Evolutionary conservation across 2,888 invertebrate species (phyloP).

Genomic region (Lasioglossum leucozonium): DNA sequence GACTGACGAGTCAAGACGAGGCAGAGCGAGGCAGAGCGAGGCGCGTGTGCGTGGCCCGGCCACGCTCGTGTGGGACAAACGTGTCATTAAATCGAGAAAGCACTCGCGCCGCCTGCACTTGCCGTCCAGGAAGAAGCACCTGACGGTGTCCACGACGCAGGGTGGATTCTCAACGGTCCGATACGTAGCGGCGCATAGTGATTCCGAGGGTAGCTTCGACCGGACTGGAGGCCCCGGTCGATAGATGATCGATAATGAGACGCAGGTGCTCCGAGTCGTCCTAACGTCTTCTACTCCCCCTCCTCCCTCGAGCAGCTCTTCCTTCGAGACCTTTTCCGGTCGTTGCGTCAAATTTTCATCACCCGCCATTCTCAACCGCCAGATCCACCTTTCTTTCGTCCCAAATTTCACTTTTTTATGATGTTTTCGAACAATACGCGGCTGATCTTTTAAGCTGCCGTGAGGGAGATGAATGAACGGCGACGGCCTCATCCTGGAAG

Average conservation of each 20-base stretch:
- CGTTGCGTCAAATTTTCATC: background rate
- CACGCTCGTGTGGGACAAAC: slow-evolving; percentile 68
- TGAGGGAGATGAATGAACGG: too few relatives aligned
- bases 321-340: background rate
- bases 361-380: background rate
- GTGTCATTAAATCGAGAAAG: slow-evolving; percentile 83
- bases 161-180: slow-evolving; percentile 75
- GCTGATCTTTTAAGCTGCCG: too few relatives aligned
- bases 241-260: slow-evolving; percentile 77
- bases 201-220: slow-evolving; percentile 61
- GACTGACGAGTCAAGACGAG: slow-evolving; percentile 28
- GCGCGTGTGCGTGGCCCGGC: slow-evolving; percentile 46
- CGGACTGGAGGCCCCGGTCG: slow-evolving; percentile 70
- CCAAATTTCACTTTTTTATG: background rate
- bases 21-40: slow-evolving; percentile 4
- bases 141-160: slow-evolving; percentile 75
- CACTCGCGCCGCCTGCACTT: slow-evolving; percentile 82
- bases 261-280: slow-evolving; percentile 71
- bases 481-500: too few relatives aligned
- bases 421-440: background rate
- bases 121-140: slow-evolving; percentile 83
- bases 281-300: slow-evolving; percentile 1
- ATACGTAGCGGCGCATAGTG: slow-evolving; percentile 53
- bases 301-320: slow-evolving; percentile 7
- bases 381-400: background rate